Evolutionary conservation across 2,113 vertebrate genomes (phyloP), one percentile per base, ranked within the genome.

Genomic region (Thomomys bottae): DNA sequence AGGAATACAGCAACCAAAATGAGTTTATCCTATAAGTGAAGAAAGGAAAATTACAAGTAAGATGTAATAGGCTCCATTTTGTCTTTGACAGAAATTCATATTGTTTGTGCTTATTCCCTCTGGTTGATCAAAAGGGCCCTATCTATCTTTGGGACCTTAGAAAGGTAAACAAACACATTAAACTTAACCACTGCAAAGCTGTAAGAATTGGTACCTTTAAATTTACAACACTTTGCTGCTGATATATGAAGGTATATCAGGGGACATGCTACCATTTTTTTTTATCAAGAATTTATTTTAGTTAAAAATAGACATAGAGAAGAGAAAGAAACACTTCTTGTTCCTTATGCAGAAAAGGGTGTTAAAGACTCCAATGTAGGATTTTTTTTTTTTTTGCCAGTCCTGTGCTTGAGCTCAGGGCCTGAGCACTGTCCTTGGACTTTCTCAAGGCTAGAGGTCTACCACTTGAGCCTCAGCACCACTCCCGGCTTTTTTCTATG

Each of bases 1-100:
- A 97, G 96, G 92, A 88, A 92, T 85, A 87, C 84, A 83, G 84
- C 92, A 73, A 85, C 84, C 93, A 92, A 96, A 95, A 96, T 96
- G 89, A 96, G 95, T 94, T 94, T 89, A 90, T 96, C 93, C 84
- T 84, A 79, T 95, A 96, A 63, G 32, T 94, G 92, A 89, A 92
- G 78, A 96, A 95, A 93, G 32, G 94, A 92, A 66, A 96, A 96
- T 96, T 30, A 61, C 92, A 90, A 84, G 88, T 38, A 49, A 26
- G 95, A 95, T 57, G 94, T 45, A 94, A 95, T 92, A 88, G 94
- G 84, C 18, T 79, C 5, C 21, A 88, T 78, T 93, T 96, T 72
- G 72, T 76, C 90, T 72, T 77, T 95, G 94, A 94, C 84, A 45
- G 93, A 96, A 89, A 97, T 96, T 32, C 0, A 0, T 36, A 73